Conservation (phyloP, 2,797 vertebrate species). For the Channallabes apus region DNA sequence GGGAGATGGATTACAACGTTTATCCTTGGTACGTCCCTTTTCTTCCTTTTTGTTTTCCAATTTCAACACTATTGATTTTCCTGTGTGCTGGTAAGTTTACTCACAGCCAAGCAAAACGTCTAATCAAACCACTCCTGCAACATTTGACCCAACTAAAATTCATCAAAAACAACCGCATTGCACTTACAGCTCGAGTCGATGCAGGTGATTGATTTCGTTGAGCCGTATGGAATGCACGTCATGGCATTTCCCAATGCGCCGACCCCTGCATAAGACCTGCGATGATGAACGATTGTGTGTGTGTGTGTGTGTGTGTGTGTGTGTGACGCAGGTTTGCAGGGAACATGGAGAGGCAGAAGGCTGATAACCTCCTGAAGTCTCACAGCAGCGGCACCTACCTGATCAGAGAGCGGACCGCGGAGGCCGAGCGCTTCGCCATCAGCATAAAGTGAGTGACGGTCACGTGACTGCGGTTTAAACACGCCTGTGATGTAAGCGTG, state of each 20-base stretch:
- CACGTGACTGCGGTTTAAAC: not conserved
- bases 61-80: slow-evolving; percentile 32
- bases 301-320: slow-evolving; percentile 14
- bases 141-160: slow-evolving; percentile 35
- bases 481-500: not conserved
- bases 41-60: slow-evolving; percentile 13
- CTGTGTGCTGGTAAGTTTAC: not conserved
- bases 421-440: slow-evolving; percentile 95
- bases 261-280: slow-evolving; percentile 24
- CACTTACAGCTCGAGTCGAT: slow-evolving; percentile 33
- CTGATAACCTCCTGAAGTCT: slow-evolving; percentile 91
- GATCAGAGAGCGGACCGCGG: slow-evolving; percentile 91
- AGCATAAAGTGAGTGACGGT: slow-evolving; percentile 88
- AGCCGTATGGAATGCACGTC: slow-evolving; percentile 30
- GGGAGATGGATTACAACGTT: slow-evolving; percentile 87
- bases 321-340: slow-evolving; percentile 86
- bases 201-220: slow-evolving; percentile 43
- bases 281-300: slow-evolving; percentile 35
- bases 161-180: slow-evolving; percentile 26
- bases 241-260: slow-evolving; percentile 34
- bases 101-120: slow-evolving; percentile 13
- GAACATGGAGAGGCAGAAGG: slow-evolving; percentile 95
- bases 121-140: slow-evolving; percentile 15
- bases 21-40: slow-evolving; percentile 86
- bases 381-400: slow-evolving; percentile 94